Base-by-base conservation (phyloP, 1,140 invertebrate species). In the Phthorimaea operculella region DNA sequence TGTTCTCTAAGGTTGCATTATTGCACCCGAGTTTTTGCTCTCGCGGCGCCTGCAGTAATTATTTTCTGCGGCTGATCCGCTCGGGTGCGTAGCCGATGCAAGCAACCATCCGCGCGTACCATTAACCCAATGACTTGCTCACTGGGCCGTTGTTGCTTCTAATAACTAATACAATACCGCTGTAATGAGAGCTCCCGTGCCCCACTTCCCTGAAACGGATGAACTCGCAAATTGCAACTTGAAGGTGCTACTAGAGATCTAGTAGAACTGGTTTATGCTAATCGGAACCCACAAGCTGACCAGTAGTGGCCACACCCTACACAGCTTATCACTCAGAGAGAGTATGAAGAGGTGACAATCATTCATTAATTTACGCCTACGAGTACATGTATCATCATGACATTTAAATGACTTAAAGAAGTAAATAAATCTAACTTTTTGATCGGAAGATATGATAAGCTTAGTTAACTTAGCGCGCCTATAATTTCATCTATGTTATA, bases 111-210 rank as follows among this genome's bases (percentile, higher is more conserved):
- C 74, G 75, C 59, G 51, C 68, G 74, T 75, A 59, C 75, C 60
- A 76, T 74, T 82, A 72, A 82, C 79, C 79, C 66, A 82, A 73
- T 79, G 76, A 75, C 76, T 79, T 78, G 74, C 56, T 76, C 74
- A 74, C 69, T 73, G 68, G 64, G 57, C 65, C 70, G 67, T 63
- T 63, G 44, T 62, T 59, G 57, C 53, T 65, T 58, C 48, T 66
- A 66, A 63, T 68, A 66, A 64, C 55, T 59, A 62, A 66, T 66
- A 63, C 61, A 72, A 65, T n/a, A n/a, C 62, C 64, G 52, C 57
- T 56, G 70, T 72, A 70, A 76, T 68, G 56, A 57, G 63, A 76
- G 68, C 62, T 47, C 64, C 59, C 49, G 50, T 51, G 51, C 18
- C 44, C 44, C 44, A 47, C 14, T 16, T 47, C n/a, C 44, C 44